A percentile compares a stretch with the other conserved stretches of the same genome.
Conservation (phyloP, 2,113 vertebrate genomes). For the Zootoca vivipara region DNA sequence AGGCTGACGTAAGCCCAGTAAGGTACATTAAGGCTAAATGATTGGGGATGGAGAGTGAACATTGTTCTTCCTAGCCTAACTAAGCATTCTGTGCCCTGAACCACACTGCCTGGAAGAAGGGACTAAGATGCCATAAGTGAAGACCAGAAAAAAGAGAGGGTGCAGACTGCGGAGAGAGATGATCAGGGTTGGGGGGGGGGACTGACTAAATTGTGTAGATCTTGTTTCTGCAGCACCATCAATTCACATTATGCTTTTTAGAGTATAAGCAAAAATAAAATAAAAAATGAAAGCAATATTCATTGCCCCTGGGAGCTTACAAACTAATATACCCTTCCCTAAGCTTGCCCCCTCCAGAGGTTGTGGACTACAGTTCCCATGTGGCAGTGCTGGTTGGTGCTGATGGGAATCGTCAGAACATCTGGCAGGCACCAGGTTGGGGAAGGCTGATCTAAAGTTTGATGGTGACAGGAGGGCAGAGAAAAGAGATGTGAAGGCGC, state of each 20-base stretch:
- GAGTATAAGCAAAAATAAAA: not conserved
- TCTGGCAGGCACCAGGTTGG: too few species aligned
- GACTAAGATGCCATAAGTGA: not conserved
- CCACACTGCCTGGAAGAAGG: too few species aligned
- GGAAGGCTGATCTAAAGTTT: not conserved
- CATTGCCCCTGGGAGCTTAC: not conserved
- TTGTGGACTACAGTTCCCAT: too few species aligned
- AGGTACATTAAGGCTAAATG: not conserved
- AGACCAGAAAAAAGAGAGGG: not conserved
- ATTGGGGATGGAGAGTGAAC: not conserved
- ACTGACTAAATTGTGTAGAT: not conserved
- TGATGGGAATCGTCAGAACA: too few species aligned
- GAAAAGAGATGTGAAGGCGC: too few species aligned
- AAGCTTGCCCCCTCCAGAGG: too few species aligned
- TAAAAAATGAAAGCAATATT: not conserved
- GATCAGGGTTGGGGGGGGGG: too few species aligned
- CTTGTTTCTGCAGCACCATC: not conserved
- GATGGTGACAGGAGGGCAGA: not conserved
- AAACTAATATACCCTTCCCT: not conserved
- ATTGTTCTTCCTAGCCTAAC: too few species aligned
- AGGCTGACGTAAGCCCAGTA: not conserved
- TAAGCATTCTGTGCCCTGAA: too few species aligned
- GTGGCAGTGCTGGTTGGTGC: too few species aligned
- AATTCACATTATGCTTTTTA: not conserved
- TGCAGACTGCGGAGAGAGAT: not conserved